Conservation (phyloP, 2,888 invertebrate species). For the Physocephala rufipes region DNA sequence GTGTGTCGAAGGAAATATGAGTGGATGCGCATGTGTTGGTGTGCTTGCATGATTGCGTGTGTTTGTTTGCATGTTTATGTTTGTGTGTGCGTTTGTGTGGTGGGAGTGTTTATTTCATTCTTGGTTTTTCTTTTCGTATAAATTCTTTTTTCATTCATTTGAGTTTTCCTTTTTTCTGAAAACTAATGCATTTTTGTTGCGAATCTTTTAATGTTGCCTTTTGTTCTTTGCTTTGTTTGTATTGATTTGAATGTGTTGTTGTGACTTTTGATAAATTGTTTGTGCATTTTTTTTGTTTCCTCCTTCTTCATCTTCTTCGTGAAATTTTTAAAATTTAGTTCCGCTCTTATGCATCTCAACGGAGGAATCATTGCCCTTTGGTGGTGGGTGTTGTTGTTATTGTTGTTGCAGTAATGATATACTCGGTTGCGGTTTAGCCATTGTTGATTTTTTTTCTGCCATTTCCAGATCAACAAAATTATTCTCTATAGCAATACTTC, state of each 20-base stretch:
- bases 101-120: background rate
- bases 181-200: too few species aligned
- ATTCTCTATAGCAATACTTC: too few species aligned
- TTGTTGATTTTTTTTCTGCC: background rate
- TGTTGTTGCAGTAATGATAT: too few species aligned
- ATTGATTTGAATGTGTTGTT: background rate
- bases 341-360: slow-evolving; percentile 30
- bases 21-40: too few species aligned
- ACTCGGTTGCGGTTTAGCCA: slow-evolving; percentile 5
- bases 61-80: background rate
- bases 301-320: slow-evolving; percentile 9
- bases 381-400: too few species aligned
- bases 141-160: background rate
- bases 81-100: background rate
- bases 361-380: background rate
- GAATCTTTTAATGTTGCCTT: background rate
- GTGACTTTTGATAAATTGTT: too few species aligned
- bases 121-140: background rate
- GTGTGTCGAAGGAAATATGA: too few species aligned
- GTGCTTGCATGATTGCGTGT: background rate
- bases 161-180: background rate
- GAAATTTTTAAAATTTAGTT: slow-evolving; percentile 20
- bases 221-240: background rate
- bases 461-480: too few species aligned
- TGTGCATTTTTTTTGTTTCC: background rate